These are phyloP conservation scores for Cartodere bifasciata DNA, from an alignment of 2,888 invertebrate species.

Conservation along the genomic window DNA sequence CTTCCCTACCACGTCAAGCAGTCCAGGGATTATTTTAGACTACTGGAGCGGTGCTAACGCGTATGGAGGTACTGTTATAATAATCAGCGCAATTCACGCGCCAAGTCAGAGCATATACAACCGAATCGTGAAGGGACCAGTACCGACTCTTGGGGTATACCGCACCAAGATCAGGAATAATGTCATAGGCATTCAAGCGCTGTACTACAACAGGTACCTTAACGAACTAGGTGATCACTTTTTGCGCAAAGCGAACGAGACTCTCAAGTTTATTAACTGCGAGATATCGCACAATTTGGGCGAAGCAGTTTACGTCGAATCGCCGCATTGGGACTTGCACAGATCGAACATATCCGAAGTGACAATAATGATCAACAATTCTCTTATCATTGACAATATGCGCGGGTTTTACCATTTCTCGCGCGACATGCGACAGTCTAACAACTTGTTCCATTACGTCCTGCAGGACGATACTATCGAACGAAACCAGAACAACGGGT, in stretches of 20 bases:
- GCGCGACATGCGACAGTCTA: conserved; percentile 86
- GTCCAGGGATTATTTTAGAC: conserved; percentile 65
- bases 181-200: conserved; percentile 64
- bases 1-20: conserved; percentile 81
- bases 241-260: conserved; percentile 77
- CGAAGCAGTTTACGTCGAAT: conserved; percentile 70
- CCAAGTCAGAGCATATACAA: conserved; percentile 62
- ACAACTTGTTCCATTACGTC: conserved; percentile 93
- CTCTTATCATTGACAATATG: conserved; percentile 76
- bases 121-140: conserved; percentile 62
- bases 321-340: conserved; percentile 77
- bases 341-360: conserved; percentile 83
- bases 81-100: conserved; percentile 59
- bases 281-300: conserved; percentile 68
- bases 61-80: conserved; percentile 69
- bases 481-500: conserved; percentile 74
- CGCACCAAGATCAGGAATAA: conserved; percentile 72
- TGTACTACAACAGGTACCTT: conserved; percentile 79
- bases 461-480: conserved; percentile 77
- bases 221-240: conserved; percentile 79
- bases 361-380: conserved; percentile 76
- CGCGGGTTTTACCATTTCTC: conserved; percentile 81
- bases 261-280: conserved; percentile 64
- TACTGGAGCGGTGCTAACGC: conserved; percentile 70
- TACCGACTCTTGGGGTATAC: conserved; percentile 59